Evolutionary conservation across 2,888 invertebrate species (phyloP), one percentile per base, ranked within the genome.

Genomic region (Aphodius granarius): DNA sequence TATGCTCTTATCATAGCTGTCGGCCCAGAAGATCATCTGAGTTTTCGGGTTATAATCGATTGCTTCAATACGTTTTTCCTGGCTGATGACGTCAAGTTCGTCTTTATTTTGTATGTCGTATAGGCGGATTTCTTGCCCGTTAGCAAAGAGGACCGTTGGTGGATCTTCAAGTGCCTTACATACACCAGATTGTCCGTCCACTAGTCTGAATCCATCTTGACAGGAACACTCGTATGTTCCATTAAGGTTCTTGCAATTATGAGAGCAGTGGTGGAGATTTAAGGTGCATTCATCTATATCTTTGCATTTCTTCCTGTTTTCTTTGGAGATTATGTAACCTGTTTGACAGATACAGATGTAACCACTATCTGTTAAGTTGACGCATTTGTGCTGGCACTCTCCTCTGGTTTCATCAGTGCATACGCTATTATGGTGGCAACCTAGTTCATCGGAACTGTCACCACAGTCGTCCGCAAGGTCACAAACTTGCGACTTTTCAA

Each of bases 11-110:
- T 96, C 94, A 83, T 95, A 94, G 79, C 95, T 94, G 86, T 99
- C 98, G 0, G 97, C 96, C 98, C 99, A 99, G 89, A 96, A 99
- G 75, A 99, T 89, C 85, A 97, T 95, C 84, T 96, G 94, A 19
- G 90, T 88, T 76, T 90, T 90, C 0, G 95, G 94, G 86, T 98
- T 95, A 83, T 95, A 96, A 86, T 98, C 99, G 72, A 99, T 88
- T 0, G 97, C 95, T 83, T 97, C 95, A 74, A 99, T 95, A 72
- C 97, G 91, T 86, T 95, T 95, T 85, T 98, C 97, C 13, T 94
- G 92, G 0, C 91, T 90, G 68, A 98, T 92, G 0, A 97, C 92
- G 81, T 94, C 94, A 77, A 92, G 88, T 79, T 94, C 93, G 78
- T 90, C 90, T 83, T 91, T 91, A 79, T 85, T 83, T 72, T 91